These are phyloP conservation scores for Agelaius tricolor DNA, from an alignment of 2,113 vertebrate species.

Conservation along the genomic window DNA sequence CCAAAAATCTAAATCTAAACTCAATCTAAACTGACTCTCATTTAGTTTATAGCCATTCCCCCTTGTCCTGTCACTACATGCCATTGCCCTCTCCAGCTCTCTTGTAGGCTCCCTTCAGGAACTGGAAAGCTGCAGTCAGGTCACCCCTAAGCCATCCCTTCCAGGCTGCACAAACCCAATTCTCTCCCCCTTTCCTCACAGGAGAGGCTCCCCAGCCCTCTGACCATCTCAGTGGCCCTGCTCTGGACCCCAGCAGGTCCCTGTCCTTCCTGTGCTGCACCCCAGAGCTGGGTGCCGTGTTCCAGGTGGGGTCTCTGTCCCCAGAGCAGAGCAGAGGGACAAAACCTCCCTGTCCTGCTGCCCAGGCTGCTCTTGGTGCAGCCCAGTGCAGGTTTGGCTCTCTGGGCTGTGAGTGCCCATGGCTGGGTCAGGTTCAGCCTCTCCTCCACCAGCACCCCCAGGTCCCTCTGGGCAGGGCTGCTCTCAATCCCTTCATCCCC, in stretches of 20 bases:
- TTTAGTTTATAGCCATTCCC: neutral
- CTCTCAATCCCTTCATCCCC: neutral
- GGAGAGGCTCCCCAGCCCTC: neutral
- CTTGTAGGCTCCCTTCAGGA: neutral
- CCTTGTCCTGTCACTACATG: neutral
- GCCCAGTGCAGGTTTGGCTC: neutral
- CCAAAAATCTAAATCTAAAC: neutral
- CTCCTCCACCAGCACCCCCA: neutral
- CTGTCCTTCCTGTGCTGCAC: neutral
- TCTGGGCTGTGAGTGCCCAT: neutral
- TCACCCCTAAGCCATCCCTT: neutral
- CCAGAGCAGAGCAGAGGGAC: neutral
- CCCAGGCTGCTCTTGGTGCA: neutral
- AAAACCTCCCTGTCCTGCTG: neutral
- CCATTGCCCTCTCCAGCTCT: neutral
- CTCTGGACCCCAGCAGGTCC: rapidly evolving
- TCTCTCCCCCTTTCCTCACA: neutral
- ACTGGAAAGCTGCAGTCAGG: neutral
- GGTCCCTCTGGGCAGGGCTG: neutral
- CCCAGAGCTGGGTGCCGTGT: neutral
- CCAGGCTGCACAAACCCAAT: neutral
- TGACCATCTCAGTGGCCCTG: neutral
- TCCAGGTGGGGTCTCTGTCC: neutral
- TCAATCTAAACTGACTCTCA: neutral
- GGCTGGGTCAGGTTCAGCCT: neutral